Base-by-base conservation (phyloP, 1,140 invertebrate genomes). In the Adoxophyes honmai region DNA sequence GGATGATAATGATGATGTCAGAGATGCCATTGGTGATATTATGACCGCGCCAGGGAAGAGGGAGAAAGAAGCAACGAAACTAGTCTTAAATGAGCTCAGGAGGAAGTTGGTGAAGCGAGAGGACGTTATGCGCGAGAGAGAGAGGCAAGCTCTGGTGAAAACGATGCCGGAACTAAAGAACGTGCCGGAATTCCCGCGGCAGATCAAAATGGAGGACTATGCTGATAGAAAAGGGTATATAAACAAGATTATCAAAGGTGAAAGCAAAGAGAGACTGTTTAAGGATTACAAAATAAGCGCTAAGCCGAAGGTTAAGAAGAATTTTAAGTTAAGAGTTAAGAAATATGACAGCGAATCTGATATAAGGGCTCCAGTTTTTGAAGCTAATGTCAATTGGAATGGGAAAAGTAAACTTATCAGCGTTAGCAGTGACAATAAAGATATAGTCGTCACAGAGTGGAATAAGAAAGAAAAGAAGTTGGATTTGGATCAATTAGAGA, bases 61-160 rank as follows among this genome's bases (percentile, higher is more conserved):
- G 60, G 86, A 86, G 55, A 81, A 66, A 34, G 81, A 84, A 28
- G 60, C 68, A 2, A 81, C 79, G 0, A 83, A 78, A 68, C 58
- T 88, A 9, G 79, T 88, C 21, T 39, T 88, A 0, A 70, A 62
- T 10, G 86, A 88, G 52, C 62, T 90, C 33, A 85, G 77, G 66
- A 75, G 83, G 52, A 88, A 87, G 66, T 56, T 90, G 56, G 78
- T 84, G 11, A 85, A 87, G 57, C 67, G 88, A 56, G 89, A 90
- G 58, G 86, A 89, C 48, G 36, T 83, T 6, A 90, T 89, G 89
- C 67, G 86, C 0, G 85, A 86, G 38, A 73, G 89, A 55, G 89
- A 90, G 53, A 80, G 84, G 13, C 80, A 79, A 59, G 89, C 89
- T 8, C 33, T 90, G 8, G 76, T 67, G 0, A 89, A 86, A 70